Percentiles rank a stretch among this genome's conserved stretches.
Evolutionary conservation across 2,113 vertebrate species (phyloP).

Genomic region (Barnardius zonarius): DNA sequence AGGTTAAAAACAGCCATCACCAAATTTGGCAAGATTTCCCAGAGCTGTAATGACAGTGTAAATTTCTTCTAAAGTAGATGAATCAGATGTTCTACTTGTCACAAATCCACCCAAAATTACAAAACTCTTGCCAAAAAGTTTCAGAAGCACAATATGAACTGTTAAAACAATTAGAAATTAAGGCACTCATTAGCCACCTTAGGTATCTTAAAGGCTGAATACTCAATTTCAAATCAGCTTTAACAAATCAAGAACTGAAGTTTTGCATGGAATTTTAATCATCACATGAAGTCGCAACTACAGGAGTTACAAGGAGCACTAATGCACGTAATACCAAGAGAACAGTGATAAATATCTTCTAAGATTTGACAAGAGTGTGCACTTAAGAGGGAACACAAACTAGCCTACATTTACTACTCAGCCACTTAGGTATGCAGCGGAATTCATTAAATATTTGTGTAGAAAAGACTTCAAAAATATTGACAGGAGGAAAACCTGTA

Average conservation of each 20-base stretch:
- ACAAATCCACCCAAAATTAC: background rate
- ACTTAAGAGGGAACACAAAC: conserved; percentile 21
- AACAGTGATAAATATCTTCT: background rate
- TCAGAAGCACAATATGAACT: background rate
- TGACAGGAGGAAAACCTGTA: background rate
- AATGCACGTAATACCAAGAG: background rate
- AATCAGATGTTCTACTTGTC: background rate
- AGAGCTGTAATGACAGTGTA: background rate
- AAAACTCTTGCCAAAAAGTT: background rate
- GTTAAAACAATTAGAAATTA: background rate
- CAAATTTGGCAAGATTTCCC: background rate
- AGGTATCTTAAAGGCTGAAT: background rate
- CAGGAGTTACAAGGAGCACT: background rate
- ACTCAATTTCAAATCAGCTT: background rate
- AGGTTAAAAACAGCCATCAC: background rate
- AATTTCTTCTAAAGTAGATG: background rate
- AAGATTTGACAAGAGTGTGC: background rate
- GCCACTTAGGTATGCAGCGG: background rate
- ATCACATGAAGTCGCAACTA: background rate
- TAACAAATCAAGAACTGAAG: background rate
- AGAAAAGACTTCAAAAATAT: conserved; percentile 18
- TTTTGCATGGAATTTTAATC: background rate
- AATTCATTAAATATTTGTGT: conserved; percentile 45
- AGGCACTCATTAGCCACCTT: background rate
- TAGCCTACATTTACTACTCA: background rate